Evolutionary conservation across 2,888 invertebrate genomes (phyloP).

Genomic region (Muscina levida): DNA sequence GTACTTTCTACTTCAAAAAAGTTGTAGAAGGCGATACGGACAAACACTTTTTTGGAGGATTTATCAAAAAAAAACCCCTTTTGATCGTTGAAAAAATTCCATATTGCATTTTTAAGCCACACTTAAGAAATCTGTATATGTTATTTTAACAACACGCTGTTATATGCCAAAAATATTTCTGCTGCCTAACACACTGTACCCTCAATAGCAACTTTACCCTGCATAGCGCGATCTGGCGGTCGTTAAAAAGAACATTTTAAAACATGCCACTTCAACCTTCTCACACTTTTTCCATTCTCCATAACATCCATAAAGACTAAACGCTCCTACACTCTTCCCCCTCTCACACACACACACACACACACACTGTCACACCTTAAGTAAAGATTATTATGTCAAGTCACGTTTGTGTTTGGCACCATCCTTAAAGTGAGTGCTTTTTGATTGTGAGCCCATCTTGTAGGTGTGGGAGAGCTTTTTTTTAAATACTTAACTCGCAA

Average conservation of each 20-base stretch:
- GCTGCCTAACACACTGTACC: no score
- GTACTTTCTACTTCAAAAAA: no score
- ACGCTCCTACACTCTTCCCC: conserved; percentile 39
- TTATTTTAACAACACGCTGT: no score
- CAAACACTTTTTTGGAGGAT: no score
- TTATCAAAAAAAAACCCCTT: no score
- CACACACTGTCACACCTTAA: conserved; percentile 4
- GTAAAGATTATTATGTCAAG: conserved; percentile 79
- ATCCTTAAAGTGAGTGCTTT: conserved; percentile 37
- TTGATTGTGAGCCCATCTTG: not conserved
- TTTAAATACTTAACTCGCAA: conserved; percentile 39
- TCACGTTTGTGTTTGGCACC: conserved; percentile 78
- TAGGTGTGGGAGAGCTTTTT: conserved; percentile 9
- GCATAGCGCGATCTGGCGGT: no score
- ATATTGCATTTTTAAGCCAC: no score
- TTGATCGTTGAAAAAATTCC: no score
- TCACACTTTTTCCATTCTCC: conserved; percentile 49
- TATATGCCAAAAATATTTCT: no score
- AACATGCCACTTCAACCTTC: conserved; percentile 62
- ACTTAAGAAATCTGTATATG: no score
- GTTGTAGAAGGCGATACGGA: no score
- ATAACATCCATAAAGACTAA: not conserved
- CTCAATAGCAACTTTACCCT: no score
- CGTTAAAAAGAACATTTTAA: conserved; percentile 47
- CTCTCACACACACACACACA: not conserved